Percentiles rank a stretch among this genome's conserved stretches.
Evolutionary conservation across 2,888 invertebrate genomes (phyloP).

Genomic region (Andrena bicolor): DNA sequence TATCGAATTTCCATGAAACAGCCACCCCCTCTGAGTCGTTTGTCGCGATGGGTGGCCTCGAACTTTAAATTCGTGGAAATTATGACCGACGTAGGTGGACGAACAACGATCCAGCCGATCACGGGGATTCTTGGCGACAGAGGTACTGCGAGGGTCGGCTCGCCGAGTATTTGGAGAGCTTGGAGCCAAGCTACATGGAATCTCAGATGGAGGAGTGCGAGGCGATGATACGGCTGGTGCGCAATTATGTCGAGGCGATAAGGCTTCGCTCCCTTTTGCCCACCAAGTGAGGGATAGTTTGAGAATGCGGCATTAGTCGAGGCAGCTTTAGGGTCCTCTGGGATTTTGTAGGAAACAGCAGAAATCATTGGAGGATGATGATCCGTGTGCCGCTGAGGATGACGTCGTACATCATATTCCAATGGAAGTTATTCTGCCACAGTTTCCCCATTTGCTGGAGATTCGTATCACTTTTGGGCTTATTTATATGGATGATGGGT

Average conservation of each 20-base stretch:
- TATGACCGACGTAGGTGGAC: conserved; percentile 73
- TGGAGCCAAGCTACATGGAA: conserved; percentile 76
- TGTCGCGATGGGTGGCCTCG: background rate
- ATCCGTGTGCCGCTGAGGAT: conserved; percentile 80
- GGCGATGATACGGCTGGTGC: conserved; percentile 70
- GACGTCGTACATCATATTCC: conserved; percentile 87
- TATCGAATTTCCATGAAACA: conserved; percentile 16
- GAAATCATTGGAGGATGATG: conserved; percentile 84
- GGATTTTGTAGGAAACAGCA: conserved; percentile 70
- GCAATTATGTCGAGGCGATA: conserved; percentile 71
- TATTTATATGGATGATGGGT: conserved; percentile 86
- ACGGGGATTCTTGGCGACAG: conserved; percentile 80
- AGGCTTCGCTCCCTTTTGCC: conserved; percentile 76
- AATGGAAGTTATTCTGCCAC: conserved; percentile 86
- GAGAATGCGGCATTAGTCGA: background rate
- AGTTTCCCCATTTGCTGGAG: conserved; percentile 86
- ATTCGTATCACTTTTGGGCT: conserved; percentile 85
- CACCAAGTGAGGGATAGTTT: conserved; percentile 68
- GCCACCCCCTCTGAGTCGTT: background rate
- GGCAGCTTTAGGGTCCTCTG: background rate
- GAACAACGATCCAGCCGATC: conserved; percentile 72
- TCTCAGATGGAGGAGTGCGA: conserved; percentile 70
- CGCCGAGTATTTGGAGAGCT: conserved; percentile 79
- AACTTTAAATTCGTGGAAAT: background rate
- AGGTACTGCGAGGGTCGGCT: conserved; percentile 83